A percentile compares a stretch with the other conserved stretches of the same genome.
phyloP scores from a whole-genome alignment of 1,140 invertebrate genomes.

The Drosophila sucinea region DNA sequence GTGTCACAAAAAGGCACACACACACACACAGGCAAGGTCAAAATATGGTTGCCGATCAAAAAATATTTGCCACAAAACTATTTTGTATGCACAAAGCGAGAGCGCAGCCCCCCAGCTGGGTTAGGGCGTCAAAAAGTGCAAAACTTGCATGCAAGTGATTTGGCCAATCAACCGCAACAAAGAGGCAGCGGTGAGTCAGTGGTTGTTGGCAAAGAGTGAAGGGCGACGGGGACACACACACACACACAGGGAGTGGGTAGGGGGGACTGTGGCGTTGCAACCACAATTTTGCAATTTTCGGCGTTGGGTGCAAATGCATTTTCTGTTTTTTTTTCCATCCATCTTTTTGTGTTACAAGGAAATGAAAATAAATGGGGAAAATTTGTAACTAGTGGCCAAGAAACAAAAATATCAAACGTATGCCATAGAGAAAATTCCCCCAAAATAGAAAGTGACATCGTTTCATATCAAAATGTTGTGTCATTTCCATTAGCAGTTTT shows the following conservation, averaged over 20 bases:
- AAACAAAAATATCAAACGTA: not conserved
- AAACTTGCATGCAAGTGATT: constrained; percentile 20
- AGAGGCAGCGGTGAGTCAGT: constrained; percentile 3
- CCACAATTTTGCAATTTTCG: constrained; percentile 11
- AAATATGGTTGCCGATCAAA: constrained; percentile 15
- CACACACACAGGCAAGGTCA: constrained; percentile 1
- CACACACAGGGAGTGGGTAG: not conserved
- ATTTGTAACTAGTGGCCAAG: not conserved
- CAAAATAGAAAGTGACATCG: constrained; percentile 1
- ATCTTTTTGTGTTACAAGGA: constrained; percentile 3
- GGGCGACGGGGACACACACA: too few species aligned
- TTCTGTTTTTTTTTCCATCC: not conserved
- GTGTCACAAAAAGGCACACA: constrained; percentile 1
- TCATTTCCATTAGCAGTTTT: not conserved
- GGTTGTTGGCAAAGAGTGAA: not conserved
- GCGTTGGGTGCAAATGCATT: constrained; percentile 3
- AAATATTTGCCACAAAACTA: constrained; percentile 17
- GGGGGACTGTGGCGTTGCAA: not conserved
- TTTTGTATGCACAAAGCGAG: constrained; percentile 27
- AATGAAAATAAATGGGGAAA: constrained; percentile 11
- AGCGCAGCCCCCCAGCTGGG: not conserved
- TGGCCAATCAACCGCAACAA: constrained; percentile 29
- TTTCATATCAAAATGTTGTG: not conserved
- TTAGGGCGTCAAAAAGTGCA: constrained; percentile 6
- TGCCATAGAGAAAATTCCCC: not conserved